Percentiles rank a stretch among this genome's conserved stretches.
Evolutionary conservation across 2,113 vertebrate genomes (phyloP).

Genomic region (Cathartes aura): DNA sequence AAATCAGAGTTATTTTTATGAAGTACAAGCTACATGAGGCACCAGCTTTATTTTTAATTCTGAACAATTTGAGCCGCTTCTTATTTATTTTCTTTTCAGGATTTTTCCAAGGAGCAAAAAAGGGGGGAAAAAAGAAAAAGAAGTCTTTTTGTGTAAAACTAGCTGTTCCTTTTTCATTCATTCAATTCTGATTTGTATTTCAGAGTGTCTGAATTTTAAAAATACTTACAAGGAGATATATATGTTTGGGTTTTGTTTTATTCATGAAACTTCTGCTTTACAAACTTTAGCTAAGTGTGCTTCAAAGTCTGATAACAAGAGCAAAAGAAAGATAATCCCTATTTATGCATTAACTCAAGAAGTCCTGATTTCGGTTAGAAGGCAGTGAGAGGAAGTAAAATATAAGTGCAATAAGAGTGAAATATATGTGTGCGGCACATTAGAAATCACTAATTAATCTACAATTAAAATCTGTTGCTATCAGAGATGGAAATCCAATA

Average conservation of each 20-base stretch:
- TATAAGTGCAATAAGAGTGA: not conserved
- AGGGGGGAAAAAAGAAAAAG: rapidly evolving
- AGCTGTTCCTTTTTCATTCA: not conserved
- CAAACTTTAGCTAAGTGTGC: not conserved
- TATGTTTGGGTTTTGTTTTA: not conserved
- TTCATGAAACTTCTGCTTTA: not conserved
- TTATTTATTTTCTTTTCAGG: not conserved
- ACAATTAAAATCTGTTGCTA: not conserved
- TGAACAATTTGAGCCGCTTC: not conserved
- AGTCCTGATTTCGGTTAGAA: not conserved
- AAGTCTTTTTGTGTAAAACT: not conserved
- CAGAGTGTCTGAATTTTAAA: not conserved
- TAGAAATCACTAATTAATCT: not conserved
- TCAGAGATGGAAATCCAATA: not conserved
- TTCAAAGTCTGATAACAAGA: not conserved
- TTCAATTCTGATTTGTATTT: not conserved
- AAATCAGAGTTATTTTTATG: not conserved
- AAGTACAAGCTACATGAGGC: not conserved
- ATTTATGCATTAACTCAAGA: not conserved
- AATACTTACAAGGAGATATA: not conserved
- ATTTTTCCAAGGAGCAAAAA: not conserved
- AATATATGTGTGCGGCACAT: not conserved
- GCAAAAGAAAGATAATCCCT: not conserved
- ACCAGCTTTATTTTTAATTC: not conserved
- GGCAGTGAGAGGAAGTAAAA: not conserved